Percentiles rank a stretch among this genome's conserved stretches.
These are phyloP conservation scores for Bombus fervidus DNA, from an alignment of 1,140 invertebrate species.

Conservation along the genomic window DNA sequence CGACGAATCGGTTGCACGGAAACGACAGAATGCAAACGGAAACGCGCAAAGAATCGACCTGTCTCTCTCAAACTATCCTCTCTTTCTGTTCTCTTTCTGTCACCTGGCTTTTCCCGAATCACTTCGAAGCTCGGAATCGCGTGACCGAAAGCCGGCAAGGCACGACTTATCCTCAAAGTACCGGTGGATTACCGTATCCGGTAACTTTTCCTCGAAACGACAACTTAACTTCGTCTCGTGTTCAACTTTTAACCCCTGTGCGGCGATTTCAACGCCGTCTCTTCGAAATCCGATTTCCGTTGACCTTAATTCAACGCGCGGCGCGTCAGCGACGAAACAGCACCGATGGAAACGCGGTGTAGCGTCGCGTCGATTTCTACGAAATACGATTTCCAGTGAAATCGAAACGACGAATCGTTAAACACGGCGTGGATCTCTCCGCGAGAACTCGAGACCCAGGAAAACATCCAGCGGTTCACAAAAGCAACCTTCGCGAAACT, in stretches of 20 bases:
- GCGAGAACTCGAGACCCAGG: not conserved
- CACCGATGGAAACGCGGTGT: not conserved
- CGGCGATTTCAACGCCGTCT: not conserved
- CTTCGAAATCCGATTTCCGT: slow-evolving; percentile 42
- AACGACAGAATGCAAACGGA: not conserved
- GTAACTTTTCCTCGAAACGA: not conserved
- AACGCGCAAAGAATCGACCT: not conserved
- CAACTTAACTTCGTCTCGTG: not conserved
- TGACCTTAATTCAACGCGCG: slow-evolving; percentile 36
- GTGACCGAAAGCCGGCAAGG: not conserved
- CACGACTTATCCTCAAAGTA: not conserved
- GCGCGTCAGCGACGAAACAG: slow-evolving; percentile 2
- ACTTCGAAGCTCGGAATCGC: not conserved
- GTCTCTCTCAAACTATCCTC: not conserved
- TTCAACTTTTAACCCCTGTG: slow-evolving; percentile 19
- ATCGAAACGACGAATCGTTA: not conserved
- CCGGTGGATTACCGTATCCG: not conserved
- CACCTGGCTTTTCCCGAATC: not conserved
- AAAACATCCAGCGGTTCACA: not conserved
- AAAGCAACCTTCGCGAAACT: slow-evolving; percentile 24
- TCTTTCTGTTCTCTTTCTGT: not conserved
- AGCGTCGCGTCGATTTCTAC: not conserved
- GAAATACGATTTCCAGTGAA: too few relatives aligned
- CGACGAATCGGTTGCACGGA: slow-evolving; percentile 8
- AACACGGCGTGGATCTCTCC: not conserved